Conservation (phyloP, 2,113 vertebrate genomes). For the Brienomyrus longianalis region DNA sequence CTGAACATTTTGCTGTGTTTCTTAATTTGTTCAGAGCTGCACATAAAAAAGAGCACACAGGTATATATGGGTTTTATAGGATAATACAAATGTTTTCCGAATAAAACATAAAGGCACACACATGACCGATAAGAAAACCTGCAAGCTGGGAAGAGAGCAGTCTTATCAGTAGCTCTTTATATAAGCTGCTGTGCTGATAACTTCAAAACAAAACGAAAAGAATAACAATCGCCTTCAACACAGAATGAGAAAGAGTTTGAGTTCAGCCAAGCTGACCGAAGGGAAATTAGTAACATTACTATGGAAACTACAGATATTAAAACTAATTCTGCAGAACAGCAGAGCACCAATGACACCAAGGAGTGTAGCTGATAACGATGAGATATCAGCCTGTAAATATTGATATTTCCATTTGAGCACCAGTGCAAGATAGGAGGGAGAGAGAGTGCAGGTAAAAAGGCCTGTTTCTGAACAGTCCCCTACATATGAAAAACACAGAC, state of each 20-base stretch:
- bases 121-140: not conserved
- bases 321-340: not conserved
- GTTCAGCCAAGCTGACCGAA: not conserved
- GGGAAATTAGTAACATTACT: not conserved
- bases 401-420: not conserved
- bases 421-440: not conserved
- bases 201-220: not conserved
- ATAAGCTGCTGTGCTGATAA: not conserved
- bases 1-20: too few species aligned
- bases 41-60: not conserved
- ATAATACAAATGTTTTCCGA: not conserved
- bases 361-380: not conserved
- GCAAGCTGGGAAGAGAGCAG: not conserved
- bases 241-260: not conserved
- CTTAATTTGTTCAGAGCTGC: not conserved
- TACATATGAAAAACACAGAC: not conserved
- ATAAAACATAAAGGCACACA: not conserved
- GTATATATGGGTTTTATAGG: not conserved
- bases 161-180: not conserved
- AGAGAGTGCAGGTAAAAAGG: not conserved
- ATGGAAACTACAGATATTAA: not conserved
- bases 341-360: not conserved
- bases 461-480: not conserved
- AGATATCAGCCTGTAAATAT: not conserved
- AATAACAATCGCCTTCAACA: not conserved